Percentiles rank a stretch among this genome's conserved stretches.
Conservation (phyloP, 2,113 vertebrate genomes). For the Phoenicopterus ruber region DNA sequence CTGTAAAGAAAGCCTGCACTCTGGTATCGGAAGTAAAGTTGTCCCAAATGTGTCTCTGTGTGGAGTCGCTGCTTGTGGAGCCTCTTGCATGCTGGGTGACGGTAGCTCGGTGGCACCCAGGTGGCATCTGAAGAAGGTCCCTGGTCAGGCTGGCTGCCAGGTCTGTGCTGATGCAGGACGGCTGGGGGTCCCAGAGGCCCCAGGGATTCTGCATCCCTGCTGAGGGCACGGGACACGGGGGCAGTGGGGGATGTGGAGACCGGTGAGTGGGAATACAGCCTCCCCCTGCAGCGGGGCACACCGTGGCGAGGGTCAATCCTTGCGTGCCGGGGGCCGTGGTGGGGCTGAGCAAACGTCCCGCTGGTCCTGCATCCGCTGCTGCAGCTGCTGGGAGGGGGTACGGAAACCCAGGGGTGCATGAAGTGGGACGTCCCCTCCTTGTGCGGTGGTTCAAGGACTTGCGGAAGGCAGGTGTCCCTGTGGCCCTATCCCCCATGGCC, state of each 20-base stretch:
- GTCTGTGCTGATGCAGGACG: fast-evolving
- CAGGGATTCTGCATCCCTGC: not conserved
- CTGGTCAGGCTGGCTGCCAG: not conserved
- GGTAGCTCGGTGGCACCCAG: not conserved
- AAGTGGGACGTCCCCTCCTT: too few relatives aligned
- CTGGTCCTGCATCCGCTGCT: fast-evolving
- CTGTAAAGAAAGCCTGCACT: not conserved
- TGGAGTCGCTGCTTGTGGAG: not conserved
- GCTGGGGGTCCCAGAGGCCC: too few relatives aligned
- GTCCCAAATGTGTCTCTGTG: not conserved
- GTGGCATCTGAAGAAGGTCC: fast-evolving
- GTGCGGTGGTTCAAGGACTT: not conserved
- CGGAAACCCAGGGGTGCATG: too few relatives aligned
- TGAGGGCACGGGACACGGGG: fast-evolving
- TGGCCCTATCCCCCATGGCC: not conserved
- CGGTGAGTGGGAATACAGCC: not conserved
- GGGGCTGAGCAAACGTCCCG: not conserved
- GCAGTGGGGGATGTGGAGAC: not conserved
- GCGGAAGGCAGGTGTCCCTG: not conserved
- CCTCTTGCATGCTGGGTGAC: fast-evolving
- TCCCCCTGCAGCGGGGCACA: not conserved
- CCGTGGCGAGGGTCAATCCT: fast-evolving
- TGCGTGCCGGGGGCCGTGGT: too few relatives aligned
- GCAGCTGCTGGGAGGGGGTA: too few relatives aligned
- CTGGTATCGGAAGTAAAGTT: not conserved